These are phyloP conservation scores for Dicerorhinus sumatrensis DNA, from an alignment of 2,113 vertebrate genomes.

Conservation along the genomic window DNA sequence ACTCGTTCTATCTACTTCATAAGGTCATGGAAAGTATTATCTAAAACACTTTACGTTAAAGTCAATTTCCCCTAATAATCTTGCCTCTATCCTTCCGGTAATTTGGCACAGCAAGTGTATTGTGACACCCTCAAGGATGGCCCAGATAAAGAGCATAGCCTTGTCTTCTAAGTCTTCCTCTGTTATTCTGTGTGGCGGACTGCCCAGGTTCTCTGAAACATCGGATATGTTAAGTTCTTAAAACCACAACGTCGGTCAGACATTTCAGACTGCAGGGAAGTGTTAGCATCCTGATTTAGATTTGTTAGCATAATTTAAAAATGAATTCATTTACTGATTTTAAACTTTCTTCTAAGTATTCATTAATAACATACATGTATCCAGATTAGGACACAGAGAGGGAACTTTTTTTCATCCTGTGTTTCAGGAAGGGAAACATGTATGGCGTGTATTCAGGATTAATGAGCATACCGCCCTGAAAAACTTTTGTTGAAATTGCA, in stretches of 20 bases:
- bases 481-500: too few species aligned
- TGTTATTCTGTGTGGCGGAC: neutral
- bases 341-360: neutral
- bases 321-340: neutral
- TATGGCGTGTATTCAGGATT: neutral
- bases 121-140: neutral
- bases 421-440: neutral
- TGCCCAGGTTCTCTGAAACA: neutral
- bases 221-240: neutral
- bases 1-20: neutral
- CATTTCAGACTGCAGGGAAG: neutral
- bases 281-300: neutral
- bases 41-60: neutral
- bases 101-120: neutral
- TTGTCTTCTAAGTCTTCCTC: neutral
- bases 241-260: neutral
- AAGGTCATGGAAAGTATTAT: neutral
- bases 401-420: too few species aligned
- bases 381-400: neutral
- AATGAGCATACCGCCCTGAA: neutral
- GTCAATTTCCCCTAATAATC: neutral
- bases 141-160: neutral
- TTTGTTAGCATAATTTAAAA: neutral
- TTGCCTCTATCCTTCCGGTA: neutral
- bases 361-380: neutral